Percentiles rank a stretch among this genome's conserved stretches.
Conservation (phyloP, 2,797 vertebrate genomes). For the Toxotes lorentzi region DNA sequence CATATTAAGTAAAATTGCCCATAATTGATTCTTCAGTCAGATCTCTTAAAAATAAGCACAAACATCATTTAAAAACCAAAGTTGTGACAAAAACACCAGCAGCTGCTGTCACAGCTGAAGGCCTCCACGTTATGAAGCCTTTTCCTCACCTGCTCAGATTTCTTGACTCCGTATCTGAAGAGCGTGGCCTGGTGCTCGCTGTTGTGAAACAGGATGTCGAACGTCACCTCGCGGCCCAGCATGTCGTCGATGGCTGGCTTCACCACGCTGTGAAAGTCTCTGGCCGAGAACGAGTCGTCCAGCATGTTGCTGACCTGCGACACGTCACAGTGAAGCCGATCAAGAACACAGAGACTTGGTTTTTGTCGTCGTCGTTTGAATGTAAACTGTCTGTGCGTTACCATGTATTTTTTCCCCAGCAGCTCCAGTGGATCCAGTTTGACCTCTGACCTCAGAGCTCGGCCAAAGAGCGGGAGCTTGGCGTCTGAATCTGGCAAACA, state of each 20-base stretch:
- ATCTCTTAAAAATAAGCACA: no score
- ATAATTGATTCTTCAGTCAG: no score
- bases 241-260: slow-evolving; percentile 83
- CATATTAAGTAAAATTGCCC: no score
- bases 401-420: slow-evolving; percentile 83
- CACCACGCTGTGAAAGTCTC: slow-evolving; percentile 82
- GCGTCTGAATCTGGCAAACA: slow-evolving; percentile 80
- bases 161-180: slow-evolving; percentile 85
- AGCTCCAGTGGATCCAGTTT: slow-evolving; percentile 85
- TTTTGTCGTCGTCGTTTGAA: not conserved
- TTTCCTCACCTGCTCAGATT: slow-evolving; percentile 82
- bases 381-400: slow-evolving; percentile 15
- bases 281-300: slow-evolving; percentile 72
- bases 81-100: no score
- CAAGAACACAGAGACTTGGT: not conserved
- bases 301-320: slow-evolving; percentile 82
- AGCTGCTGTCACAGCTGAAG: no score
- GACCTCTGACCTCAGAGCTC: slow-evolving; percentile 82
- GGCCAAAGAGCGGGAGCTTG: slow-evolving; percentile 81
- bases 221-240: slow-evolving; percentile 82
- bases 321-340: accelerated
- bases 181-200: slow-evolving; percentile 87
- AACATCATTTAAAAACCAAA: no score
- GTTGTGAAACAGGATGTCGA: slow-evolving; percentile 88
- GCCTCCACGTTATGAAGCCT: no score